These are phyloP conservation scores for Tenrec ecaudatus DNA, from an alignment of 2,113 vertebrate species.

Conservation along the genomic window DNA sequence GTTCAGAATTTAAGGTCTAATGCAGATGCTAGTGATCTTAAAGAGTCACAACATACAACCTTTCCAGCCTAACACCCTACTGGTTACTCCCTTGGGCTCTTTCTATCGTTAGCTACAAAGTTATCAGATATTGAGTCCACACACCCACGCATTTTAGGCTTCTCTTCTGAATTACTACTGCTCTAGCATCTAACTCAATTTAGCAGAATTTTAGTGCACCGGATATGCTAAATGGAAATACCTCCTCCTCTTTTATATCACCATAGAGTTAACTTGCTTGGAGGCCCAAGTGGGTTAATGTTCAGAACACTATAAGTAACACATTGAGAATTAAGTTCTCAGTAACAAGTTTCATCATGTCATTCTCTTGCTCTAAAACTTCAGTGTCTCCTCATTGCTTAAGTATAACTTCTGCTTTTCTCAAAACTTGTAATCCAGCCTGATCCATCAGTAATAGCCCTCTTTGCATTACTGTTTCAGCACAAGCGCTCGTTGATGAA, in stretches of 20 bases:
- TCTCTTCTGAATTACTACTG: conserved; percentile 46
- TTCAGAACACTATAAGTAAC: conserved; percentile 64
- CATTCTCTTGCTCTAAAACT: conserved; percentile 32
- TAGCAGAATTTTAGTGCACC: conserved; percentile 52
- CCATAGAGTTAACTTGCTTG: conserved; percentile 50
- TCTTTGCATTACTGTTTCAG: neutral
- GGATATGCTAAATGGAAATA: conserved; percentile 37
- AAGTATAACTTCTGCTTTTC: neutral
- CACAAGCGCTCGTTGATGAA: too few species aligned
- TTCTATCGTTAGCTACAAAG: neutral
- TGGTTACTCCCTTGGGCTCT: neutral
- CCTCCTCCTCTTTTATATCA: conserved; percentile 51
- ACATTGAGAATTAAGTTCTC: conserved; percentile 67
- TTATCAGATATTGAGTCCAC: neutral
- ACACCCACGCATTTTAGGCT: conserved; percentile 29
- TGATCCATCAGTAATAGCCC: neutral
- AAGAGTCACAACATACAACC: neutral
- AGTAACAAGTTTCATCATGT: conserved; percentile 58
- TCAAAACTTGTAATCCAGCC: neutral
- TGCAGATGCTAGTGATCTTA: neutral
- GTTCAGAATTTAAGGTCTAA: too few species aligned
- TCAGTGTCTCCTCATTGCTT: neutral
- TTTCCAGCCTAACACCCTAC: neutral
- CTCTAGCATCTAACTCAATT: conserved; percentile 44
- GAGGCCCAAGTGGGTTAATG: conserved; percentile 60